Evolutionary conservation across 2,797 vertebrate species (phyloP), one percentile per base, ranked within the genome.

Genomic region (Gymnoscopelus braueri): DNA sequence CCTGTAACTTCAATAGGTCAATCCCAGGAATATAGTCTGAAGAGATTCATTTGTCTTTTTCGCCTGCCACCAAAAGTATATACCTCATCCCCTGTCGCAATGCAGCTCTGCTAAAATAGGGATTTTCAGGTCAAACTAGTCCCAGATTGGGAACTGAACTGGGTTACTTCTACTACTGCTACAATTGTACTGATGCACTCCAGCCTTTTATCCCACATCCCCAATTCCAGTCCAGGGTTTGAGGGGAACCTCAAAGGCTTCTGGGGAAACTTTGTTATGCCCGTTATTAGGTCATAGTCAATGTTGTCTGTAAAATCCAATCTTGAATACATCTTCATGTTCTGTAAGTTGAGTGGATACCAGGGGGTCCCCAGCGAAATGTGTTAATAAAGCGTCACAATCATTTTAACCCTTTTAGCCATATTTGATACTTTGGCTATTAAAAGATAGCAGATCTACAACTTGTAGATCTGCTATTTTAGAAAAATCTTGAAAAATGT

Each of bases 81-180:
- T 7, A 15, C 55, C 50, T 65, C 13, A 51, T 65, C 70, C 69
- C 59, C 52, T 80, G 68, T 66, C 2, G 15, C 80, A 63, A 65
- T 63, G 52, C 80, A 76, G 64, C 75, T 63, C 60, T 72, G 76
- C 83, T 84, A 80, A 86, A 91, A 92, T 79, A 79, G 70, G 85
- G 32, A 35, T 65, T 72, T 63, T 50, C 69, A 69, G 54, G 64
- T 67, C 53, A 85, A 86, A 73, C 68, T 81, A 74, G 83, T 84
- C 90, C 89, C 84, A 92, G 87, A 92, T 91, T 88, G 84, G 82
- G 65, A 80, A 74, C 48, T 84, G 65, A 93, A 95, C 69, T 84
- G 78, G 91, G 92, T 93, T 92, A 93, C 78, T 67, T 60, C 66
- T 44, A 44, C 39, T 9, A 44, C 39, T 44, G 1, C 39, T 44